Conservation (phyloP, 2,888 invertebrate genomes). For the Prenolepis imparis region DNA sequence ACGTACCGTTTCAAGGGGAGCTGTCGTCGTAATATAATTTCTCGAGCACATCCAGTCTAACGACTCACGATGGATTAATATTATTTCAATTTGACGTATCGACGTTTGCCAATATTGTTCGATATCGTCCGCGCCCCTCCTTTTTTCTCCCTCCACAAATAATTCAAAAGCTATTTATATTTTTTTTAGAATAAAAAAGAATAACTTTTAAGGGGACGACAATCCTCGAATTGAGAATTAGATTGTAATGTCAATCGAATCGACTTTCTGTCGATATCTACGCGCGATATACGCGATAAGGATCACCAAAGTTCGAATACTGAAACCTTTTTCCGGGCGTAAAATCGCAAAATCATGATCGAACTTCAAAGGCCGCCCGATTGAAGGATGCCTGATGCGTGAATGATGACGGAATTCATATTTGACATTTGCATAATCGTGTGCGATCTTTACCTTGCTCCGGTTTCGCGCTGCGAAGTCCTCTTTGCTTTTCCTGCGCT, state of each 20-base stretch:
- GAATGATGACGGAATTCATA: neutral
- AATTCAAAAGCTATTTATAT: neutral
- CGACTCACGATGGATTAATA: slow-evolving; percentile 8
- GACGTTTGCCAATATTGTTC: neutral
- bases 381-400: slow-evolving; percentile 22
- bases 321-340: neutral
- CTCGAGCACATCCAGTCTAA: neutral
- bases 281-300: neutral
- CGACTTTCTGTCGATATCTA: neutral
- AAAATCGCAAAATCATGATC: neutral
- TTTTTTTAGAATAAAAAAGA: neutral
- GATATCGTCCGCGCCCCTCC: neutral
- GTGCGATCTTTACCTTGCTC: slow-evolving; percentile 91
- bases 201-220: neutral
- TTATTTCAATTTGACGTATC: neutral
- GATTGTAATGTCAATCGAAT: no score
- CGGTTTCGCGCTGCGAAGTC: slow-evolving; percentile 92
- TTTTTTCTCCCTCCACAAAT: neutral
- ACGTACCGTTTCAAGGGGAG: neutral
- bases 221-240: neutral
- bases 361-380: slow-evolving; percentile 36
- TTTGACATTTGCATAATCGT: neutral
- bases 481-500: slow-evolving; percentile 93
- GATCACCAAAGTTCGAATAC: neutral
- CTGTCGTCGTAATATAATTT: slow-evolving; percentile 5